These are phyloP conservation scores for Plecotus auritus DNA, from an alignment of 2,113 vertebrate species.

Conservation along the genomic window DNA sequence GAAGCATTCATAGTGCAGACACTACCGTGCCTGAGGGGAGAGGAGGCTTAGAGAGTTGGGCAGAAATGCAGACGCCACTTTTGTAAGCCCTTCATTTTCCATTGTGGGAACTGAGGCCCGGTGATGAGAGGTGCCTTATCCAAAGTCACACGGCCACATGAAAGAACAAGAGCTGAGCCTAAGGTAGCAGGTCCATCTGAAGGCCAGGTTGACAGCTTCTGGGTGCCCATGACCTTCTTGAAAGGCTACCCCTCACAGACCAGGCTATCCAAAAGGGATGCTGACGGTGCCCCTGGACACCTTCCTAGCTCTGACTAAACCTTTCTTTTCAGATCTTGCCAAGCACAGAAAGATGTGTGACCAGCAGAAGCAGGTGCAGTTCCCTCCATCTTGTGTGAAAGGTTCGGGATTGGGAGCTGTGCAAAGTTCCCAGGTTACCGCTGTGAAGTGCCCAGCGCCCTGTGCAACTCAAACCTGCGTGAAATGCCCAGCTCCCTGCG, in stretches of 20 bases:
- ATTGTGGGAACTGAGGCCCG: not conserved
- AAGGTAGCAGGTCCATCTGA: not conserved
- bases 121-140: not conserved
- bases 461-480: not conserved
- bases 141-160: not conserved
- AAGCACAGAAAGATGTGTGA: slow-evolving; percentile 67
- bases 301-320: not conserved
- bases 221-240: not conserved
- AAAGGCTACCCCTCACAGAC: not conserved
- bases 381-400: slow-evolving; percentile 64
- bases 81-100: not conserved
- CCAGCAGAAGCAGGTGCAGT: slow-evolving; percentile 68
- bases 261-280: not conserved
- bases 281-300: not conserved
- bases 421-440: not conserved
- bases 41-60: not conserved
- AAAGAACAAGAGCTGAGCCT: not conserved
- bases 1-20: not conserved
- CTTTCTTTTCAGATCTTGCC: slow-evolving; percentile 51
- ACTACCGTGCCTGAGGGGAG: not conserved
- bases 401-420: not conserved
- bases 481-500: not conserved
- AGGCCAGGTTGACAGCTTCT: not conserved
- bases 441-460: not conserved
- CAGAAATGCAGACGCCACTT: not conserved